These are phyloP conservation scores for Nannobrachium achirus DNA, from an alignment of 2,113 vertebrate species.

Conservation along the genomic window DNA sequence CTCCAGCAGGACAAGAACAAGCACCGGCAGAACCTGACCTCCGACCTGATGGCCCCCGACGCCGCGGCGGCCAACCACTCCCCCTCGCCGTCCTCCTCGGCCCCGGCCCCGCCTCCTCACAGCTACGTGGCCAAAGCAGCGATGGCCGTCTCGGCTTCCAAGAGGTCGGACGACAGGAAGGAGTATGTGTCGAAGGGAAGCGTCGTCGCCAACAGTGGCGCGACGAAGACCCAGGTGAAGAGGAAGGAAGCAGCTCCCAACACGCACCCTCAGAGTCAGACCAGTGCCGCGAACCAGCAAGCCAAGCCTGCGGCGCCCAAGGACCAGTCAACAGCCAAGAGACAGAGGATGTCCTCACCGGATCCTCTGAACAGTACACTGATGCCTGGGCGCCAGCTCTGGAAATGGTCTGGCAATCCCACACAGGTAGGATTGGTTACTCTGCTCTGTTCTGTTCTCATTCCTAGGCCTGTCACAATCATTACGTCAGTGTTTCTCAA, in stretches of 20 bases:
- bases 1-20: constrained; percentile 85
- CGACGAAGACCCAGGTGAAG: constrained; percentile 64
- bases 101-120: constrained; percentile 60
- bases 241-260: constrained; percentile 59
- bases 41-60: constrained; percentile 76
- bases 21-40: constrained; percentile 62
- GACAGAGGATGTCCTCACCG: constrained; percentile 92
- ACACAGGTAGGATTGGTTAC: constrained; percentile 85
- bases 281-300: constrained; percentile 49
- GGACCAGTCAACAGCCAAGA: constrained; percentile 77
- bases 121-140: constrained; percentile 85
- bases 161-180: constrained; percentile 70
- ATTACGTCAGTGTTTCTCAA: too few relatives aligned
- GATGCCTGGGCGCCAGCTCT: constrained; percentile 91
- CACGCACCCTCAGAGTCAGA: constrained; percentile 55
- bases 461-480: too few relatives aligned
- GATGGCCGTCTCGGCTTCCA: constrained; percentile 71
- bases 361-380: constrained; percentile 90
- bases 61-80: constrained; percentile 40
- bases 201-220: constrained; percentile 47
- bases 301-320: constrained; percentile 74
- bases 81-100: constrained; percentile 52
- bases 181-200: constrained; percentile 60
- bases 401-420: constrained; percentile 97
- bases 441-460: too few relatives aligned